Evolutionary conservation across 2,797 vertebrate genomes (phyloP).

Genomic region (Sphenopsis melanotis): DNA sequence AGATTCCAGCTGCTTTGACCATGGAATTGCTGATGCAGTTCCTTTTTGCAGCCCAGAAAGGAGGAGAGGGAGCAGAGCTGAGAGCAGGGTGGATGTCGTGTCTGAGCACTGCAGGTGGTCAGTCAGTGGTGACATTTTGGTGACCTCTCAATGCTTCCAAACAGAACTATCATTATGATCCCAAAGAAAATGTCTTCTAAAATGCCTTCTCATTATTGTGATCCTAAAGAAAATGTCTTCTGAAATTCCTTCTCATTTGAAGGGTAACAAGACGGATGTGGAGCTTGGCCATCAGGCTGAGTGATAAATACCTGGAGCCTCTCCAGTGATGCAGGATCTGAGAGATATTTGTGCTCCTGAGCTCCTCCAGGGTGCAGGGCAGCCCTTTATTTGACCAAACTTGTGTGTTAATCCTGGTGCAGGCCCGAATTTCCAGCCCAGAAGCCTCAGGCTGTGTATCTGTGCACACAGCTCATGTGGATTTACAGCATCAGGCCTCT

Average conservation of each 20-base stretch:
- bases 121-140: background rate
- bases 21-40: background rate
- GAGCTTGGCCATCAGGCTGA: background rate
- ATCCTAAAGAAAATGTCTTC: background rate
- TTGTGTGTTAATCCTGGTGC: background rate
- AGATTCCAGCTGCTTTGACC: background rate
- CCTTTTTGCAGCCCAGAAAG: background rate
- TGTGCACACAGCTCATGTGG: fast-evolving
- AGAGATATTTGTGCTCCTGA: background rate
- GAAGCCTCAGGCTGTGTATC: background rate
- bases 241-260: background rate
- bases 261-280: background rate
- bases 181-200: background rate
- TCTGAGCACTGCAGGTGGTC: background rate
- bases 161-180: background rate
- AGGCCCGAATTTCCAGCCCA: fast-evolving
- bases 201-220: background rate
- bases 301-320: background rate
- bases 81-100: background rate
- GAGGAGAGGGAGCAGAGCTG: background rate
- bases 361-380: background rate
- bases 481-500: background rate
- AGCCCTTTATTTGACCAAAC: background rate
- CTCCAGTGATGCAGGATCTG: background rate
- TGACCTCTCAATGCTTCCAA: background rate